Conservation (phyloP, 1,140 invertebrate genomes). For the Tetraneura akinire region DNA sequence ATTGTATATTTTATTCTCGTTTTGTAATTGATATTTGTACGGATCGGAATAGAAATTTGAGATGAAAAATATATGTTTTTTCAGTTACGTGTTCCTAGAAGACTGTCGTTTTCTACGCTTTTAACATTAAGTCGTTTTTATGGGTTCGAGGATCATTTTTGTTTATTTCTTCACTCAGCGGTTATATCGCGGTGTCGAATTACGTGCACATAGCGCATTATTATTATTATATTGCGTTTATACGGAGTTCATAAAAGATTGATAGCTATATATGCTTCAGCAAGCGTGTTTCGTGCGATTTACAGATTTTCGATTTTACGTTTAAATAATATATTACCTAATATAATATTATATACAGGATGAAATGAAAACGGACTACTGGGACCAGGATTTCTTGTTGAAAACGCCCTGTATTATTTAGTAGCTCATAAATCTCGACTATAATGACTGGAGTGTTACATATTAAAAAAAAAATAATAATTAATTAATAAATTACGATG, state of each 20-base stretch:
- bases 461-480: no score
- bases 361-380: no score
- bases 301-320: background rate
- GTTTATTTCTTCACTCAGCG: background rate
- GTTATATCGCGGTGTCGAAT: no score
- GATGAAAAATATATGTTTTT: slow-evolving; percentile 20
- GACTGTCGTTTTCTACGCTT: background rate
- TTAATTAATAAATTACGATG: background rate
- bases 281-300: background rate
- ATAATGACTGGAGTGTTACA: background rate
- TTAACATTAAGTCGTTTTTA: background rate
- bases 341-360: no score
- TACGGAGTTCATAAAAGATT: slow-evolving; percentile 14
- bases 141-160: background rate
- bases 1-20: no score
- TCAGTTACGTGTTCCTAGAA: background rate
- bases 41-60: background rate
- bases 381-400: background rate
- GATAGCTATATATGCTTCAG: background rate
- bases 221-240: no score
- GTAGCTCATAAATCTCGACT: background rate
- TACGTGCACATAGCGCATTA: no score
- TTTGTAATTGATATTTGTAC: no score
- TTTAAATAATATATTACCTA: no score
- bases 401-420: background rate